Percentiles rank a stretch among this genome's conserved stretches.
phyloP scores from a whole-genome alignment of 2,888 invertebrate genomes.

The Sycophila texana region DNA sequence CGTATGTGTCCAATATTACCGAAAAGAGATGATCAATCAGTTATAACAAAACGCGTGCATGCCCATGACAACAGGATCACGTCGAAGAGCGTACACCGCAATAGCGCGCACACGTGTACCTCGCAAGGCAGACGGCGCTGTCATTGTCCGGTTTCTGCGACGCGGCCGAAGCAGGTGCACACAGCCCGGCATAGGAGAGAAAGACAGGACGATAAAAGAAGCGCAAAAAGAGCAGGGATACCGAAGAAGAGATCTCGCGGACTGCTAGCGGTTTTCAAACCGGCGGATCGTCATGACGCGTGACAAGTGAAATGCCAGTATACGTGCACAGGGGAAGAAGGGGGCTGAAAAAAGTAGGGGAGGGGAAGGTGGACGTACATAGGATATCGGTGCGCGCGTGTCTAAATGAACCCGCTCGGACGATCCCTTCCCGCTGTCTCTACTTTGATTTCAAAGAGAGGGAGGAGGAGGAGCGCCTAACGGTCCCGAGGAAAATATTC shows the following conservation, averaged over 20 bases:
- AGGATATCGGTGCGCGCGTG: slow-evolving; percentile 52
- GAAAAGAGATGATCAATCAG: background rate
- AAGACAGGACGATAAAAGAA: slow-evolving; percentile 23
- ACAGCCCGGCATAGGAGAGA: background rate
- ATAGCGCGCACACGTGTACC: slow-evolving; percentile 44
- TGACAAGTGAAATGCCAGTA: slow-evolving; percentile 68
- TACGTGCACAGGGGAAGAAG: slow-evolving; percentile 42
- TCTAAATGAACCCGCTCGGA: slow-evolving; percentile 69
- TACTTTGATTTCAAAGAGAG: slow-evolving; percentile 72
- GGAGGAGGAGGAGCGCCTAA: slow-evolving; percentile 55
- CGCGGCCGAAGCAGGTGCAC: background rate
- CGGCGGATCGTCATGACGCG: slow-evolving; percentile 62
- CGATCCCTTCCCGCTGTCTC: slow-evolving; percentile 49
- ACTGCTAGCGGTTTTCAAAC: slow-evolving; percentile 14
- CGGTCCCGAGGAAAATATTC: slow-evolving; percentile 70
- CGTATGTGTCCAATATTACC: too few relatives aligned
- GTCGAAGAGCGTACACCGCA: slow-evolving; percentile 12
- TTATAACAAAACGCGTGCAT: background rate
- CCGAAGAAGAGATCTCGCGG: slow-evolving; percentile 8
- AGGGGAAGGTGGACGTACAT: background rate
- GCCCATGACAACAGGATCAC: background rate
- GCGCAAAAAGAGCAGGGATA: background rate
- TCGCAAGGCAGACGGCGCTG: background rate
- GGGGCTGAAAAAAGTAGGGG: background rate
- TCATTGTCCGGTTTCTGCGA: background rate